Percentiles rank a stretch among this genome's conserved stretches.
phyloP scores from a whole-genome alignment of 2,113 vertebrate genomes.

The Rhabdornis inornatus region DNA sequence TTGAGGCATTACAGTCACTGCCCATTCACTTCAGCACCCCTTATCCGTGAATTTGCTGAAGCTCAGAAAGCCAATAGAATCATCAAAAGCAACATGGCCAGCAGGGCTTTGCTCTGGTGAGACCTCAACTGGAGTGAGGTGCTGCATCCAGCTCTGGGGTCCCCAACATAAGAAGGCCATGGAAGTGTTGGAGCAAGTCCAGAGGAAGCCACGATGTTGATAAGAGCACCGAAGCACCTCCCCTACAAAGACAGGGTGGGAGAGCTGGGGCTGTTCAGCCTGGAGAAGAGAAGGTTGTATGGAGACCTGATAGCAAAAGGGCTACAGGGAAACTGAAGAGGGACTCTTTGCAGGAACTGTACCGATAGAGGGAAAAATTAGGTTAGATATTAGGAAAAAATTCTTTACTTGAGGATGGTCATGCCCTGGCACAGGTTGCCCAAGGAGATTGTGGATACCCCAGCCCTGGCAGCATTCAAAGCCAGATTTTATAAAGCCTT shows the following conservation, averaged over 20 bases:
- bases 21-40: background rate
- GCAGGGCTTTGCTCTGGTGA: background rate
- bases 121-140: background rate
- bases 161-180: background rate
- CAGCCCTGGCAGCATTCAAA: background rate
- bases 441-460: background rate
- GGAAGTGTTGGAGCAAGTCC: background rate
- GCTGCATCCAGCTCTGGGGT: background rate
- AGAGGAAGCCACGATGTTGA: background rate
- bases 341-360: background rate
- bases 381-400: background rate
- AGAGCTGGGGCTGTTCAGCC: background rate
- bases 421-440: background rate
- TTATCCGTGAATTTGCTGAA: rapidly evolving
- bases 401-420: background rate
- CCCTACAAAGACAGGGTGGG: background rate
- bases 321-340: background rate
- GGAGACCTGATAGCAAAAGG: background rate
- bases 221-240: background rate
- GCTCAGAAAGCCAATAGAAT: background rate
- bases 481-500: background rate
- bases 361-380: rapidly evolving
- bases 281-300: background rate
- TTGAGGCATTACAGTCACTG: rapidly evolving
- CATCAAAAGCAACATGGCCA: background rate